phyloP scores from a whole-genome alignment of 2,797 vertebrate genomes.

The Artibeus lituratus region DNA sequence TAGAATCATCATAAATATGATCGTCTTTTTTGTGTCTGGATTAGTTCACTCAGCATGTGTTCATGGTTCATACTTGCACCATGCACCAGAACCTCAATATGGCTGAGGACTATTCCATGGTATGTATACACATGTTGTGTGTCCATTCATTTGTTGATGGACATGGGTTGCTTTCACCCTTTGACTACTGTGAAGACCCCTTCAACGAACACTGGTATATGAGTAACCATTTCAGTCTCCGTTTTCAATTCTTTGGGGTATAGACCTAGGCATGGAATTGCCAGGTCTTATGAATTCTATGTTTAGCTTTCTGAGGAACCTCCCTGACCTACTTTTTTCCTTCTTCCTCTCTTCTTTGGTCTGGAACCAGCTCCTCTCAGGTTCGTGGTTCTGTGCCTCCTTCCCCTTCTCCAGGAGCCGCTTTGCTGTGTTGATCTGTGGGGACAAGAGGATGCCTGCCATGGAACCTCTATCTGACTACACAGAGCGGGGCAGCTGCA shows the following conservation, averaged over 20 bases:
- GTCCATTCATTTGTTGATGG: not conserved
- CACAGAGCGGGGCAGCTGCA: not conserved
- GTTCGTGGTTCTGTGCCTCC: slow-evolving; percentile 58
- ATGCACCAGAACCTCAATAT: not conserved
- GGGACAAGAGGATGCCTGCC: not conserved
- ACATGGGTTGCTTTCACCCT: not conserved
- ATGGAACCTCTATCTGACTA: not conserved
- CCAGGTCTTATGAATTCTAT: not conserved
- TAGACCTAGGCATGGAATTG: not conserved
- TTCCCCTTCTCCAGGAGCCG: slow-evolving; percentile 87
- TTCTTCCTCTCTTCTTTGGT: slow-evolving; percentile 94
- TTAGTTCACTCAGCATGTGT: not conserved
- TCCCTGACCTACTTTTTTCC: slow-evolving; percentile 88
- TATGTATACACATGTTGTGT: not conserved
- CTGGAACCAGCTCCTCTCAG: slow-evolving; percentile 94
- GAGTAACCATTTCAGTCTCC: not conserved
- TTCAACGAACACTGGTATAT: not conserved
- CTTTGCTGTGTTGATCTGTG: slow-evolving; percentile 91
- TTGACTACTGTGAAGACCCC: not conserved
- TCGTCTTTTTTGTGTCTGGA: not conserved
- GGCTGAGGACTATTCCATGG: not conserved
- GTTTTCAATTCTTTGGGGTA: not conserved
- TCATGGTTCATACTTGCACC: not conserved
- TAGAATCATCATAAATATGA: not conserved
- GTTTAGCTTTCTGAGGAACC: not conserved